Evolutionary conservation across 2,113 vertebrate genomes (phyloP), one percentile per base, ranked within the genome.

Genomic region (Tragelaphus scriptus): DNA sequence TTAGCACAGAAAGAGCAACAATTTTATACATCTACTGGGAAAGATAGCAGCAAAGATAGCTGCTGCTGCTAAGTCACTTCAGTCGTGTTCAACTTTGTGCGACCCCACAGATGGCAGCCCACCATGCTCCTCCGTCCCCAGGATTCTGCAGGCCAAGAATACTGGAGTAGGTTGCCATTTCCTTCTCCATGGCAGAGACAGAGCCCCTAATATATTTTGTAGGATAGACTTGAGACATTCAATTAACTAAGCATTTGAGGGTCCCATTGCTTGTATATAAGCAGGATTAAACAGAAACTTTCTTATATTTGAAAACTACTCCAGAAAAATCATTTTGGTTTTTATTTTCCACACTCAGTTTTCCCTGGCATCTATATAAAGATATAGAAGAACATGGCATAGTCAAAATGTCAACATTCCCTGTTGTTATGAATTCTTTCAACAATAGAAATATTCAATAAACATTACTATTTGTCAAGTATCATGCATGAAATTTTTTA

Each of bases 51-150:
- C 32, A n/a, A n/a, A n/a, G 3, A 32, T n/a, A 44, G 63, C 32
- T 65, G 30, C 30, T 8, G 63, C 32, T 68, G 16, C 16, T n/a
- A 68, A 68, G 63, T 68, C 16, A 1, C 63, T 68, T n/a, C 32
- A 68, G 32, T 68, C 0, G 2, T 68, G 32, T n/a, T 32, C 0
- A 16, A 68, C 16, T n/a, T 4, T 68, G 7, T 68, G 16, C 0
- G 0, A 68, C 61, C 15, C 16, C 63, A 19, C 19, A 68, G 63
- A 19, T 0, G 16, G 63, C 15, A 68, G 32, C 7, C 63, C 32
- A n/a, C 32, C 63, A 68, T 32, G 32, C 7, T 68, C 63, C 63
- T 68, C 63, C 4, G 2, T n/a, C 63, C 63, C 63, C 8, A 16
- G 32, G 16, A 68, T 68, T 19, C 63, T 68, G 15, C 63, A n/a